Conservation (phyloP, 2,113 vertebrate species). For the Aspidoscelis tigris region DNA sequence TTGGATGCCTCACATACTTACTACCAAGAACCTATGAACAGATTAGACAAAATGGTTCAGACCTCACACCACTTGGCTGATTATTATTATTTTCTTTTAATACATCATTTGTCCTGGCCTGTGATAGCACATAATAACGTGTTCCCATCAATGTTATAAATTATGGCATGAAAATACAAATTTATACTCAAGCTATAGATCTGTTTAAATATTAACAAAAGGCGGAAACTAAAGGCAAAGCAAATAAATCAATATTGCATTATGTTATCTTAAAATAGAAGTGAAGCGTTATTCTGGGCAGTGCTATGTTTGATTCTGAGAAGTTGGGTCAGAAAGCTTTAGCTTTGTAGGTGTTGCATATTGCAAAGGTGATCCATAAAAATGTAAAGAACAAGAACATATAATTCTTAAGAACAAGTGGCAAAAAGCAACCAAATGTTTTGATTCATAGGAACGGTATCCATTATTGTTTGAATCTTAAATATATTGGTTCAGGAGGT, state of each 20-base stretch:
- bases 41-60: background rate
- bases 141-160: conserved; percentile 10
- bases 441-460: background rate
- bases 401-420: background rate
- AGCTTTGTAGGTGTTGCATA: background rate
- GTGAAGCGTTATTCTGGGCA: conserved; percentile 17
- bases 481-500: background rate
- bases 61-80: background rate
- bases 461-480: background rate
- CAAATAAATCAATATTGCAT: conserved; percentile 1
- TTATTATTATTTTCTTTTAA: too few species aligned
- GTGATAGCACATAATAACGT: conserved; percentile 4
- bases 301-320: conserved; percentile 1
- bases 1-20: too few species aligned
- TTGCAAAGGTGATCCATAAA: background rate
- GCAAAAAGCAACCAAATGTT: background rate
- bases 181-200: conserved; percentile 11
- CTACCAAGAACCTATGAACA: background rate
- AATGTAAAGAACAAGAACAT: too few species aligned
- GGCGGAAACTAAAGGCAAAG: conserved; percentile 6
- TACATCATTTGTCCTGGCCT: background rate
- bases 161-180: background rate
- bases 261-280: conserved; percentile 6
- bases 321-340: background rate
- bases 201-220: conserved; percentile 27